A percentile compares a stretch with the other conserved stretches of the same genome.
Conservation (phyloP, 2,888 invertebrate species). For the Aquatica leii region DNA sequence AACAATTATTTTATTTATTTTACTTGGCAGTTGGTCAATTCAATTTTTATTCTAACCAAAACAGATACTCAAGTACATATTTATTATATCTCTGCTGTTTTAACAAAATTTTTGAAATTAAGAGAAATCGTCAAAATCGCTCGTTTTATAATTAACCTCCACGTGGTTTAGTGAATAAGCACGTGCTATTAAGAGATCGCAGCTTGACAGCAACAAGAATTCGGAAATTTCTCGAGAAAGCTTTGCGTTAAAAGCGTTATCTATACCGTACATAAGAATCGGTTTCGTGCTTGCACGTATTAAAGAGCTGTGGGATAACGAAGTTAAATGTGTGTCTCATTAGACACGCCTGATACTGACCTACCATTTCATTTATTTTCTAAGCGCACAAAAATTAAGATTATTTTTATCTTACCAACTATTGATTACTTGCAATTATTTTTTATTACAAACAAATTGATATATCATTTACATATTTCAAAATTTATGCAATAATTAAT, state of each 20-base stretch:
- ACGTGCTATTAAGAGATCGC: conserved; percentile 43
- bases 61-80: no score
- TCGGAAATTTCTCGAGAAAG: conserved; percentile 3
- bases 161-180: conserved; percentile 38
- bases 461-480: no score
- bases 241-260: background rate
- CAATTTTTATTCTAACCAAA: conserved; percentile 49
- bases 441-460: no score
- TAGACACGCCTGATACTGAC: conserved; percentile 39
- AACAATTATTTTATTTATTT: conserved; percentile 55
- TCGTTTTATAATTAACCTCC: conserved; percentile 32
- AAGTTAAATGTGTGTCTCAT: conserved; percentile 43
- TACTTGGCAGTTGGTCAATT: conserved; percentile 50
- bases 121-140: background rate
- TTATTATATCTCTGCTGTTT: background rate
- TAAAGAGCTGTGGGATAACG: conserved; percentile 27
- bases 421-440: no score
- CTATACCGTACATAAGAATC: background rate
- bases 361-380: conserved; percentile 29
- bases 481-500: no score
- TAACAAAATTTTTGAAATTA: background rate
- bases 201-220: conserved; percentile 35
- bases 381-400: conserved; percentile 6
- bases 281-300: conserved; percentile 12
- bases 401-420: no score